Percentiles rank a stretch among this genome's conserved stretches.
phyloP scores from a whole-genome alignment of 2,113 vertebrate species.

The Salvator merianae region DNA sequence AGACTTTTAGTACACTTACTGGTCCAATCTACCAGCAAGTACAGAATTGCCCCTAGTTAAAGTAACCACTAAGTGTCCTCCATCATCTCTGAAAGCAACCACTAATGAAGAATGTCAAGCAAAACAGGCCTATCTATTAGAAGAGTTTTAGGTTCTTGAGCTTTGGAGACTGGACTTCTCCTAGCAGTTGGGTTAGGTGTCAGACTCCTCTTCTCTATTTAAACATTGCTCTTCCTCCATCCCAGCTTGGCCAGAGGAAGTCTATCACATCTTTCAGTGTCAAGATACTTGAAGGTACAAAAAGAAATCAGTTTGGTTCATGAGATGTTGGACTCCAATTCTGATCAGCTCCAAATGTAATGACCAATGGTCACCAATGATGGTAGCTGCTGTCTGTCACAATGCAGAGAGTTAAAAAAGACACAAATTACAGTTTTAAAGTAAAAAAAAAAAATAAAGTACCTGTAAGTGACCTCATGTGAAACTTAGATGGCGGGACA shows the following conservation, averaged over 20 bases:
- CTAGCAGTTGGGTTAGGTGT: not conserved
- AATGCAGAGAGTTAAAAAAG: too few relatives aligned
- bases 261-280: not conserved
- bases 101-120: not conserved
- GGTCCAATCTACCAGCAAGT: too few relatives aligned
- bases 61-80: not conserved
- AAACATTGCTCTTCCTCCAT: not conserved
- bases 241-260: not conserved
- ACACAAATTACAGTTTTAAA: too few relatives aligned
- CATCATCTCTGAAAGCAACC: not conserved
- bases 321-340: too few relatives aligned
- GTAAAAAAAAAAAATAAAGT: too few relatives aligned
- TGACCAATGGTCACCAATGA: too few relatives aligned
- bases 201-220: not conserved
- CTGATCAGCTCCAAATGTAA: too few relatives aligned
- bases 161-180: not conserved
- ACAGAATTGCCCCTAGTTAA: too few relatives aligned
- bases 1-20: too few relatives aligned
- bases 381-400: too few relatives aligned
- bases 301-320: not conserved
- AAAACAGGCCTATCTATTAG: not conserved
- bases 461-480: too few relatives aligned
- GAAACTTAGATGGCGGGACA: too few relatives aligned
- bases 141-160: not conserved
- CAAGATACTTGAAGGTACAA: not conserved